These are phyloP conservation scores for Eurois occulta DNA, from an alignment of 2,888 invertebrate genomes.

Conservation along the genomic window DNA sequence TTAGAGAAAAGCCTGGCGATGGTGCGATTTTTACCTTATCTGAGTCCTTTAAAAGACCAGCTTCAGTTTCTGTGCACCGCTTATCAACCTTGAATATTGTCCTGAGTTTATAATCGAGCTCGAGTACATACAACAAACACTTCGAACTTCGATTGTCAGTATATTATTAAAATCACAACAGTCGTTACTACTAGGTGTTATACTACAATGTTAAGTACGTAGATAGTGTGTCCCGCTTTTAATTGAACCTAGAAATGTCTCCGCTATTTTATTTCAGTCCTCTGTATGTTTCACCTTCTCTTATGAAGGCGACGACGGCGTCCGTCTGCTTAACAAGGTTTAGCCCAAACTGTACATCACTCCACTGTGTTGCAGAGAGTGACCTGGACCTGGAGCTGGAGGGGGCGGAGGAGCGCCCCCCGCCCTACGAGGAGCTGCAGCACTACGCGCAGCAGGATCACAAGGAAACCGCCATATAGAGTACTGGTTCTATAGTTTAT, in stretches of 20 bases:
- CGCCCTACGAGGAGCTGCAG: constrained; percentile 80
- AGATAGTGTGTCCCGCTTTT: not conserved
- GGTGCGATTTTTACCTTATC: not conserved
- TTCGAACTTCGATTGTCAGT: not conserved
- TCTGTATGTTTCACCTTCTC: not conserved
- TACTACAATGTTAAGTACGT: not conserved
- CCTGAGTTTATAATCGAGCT: not conserved
- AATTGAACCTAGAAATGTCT: not conserved
- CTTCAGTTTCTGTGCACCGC: not conserved
- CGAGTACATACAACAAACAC: not conserved
- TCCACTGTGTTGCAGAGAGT: constrained; percentile 79
- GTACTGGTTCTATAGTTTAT: not conserved
- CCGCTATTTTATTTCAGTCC: not conserved
- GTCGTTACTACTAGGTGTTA: not conserved
- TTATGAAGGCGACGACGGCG: not conserved
- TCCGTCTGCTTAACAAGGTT: not conserved
- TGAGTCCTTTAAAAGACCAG: not conserved
- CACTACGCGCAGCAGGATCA: constrained; percentile 69
- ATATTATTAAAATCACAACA: not conserved
- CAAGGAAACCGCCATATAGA: constrained; percentile 84
- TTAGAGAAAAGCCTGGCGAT: not conserved
- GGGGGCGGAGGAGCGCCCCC: constrained; percentile 79
- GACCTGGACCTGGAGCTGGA: constrained; percentile 84
- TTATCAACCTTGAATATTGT: too few relatives aligned
- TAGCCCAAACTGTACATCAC: not conserved